phyloP scores from a whole-genome alignment of 92 coral and sea anemone genomes.

The Nematostella vectensis region DNA sequence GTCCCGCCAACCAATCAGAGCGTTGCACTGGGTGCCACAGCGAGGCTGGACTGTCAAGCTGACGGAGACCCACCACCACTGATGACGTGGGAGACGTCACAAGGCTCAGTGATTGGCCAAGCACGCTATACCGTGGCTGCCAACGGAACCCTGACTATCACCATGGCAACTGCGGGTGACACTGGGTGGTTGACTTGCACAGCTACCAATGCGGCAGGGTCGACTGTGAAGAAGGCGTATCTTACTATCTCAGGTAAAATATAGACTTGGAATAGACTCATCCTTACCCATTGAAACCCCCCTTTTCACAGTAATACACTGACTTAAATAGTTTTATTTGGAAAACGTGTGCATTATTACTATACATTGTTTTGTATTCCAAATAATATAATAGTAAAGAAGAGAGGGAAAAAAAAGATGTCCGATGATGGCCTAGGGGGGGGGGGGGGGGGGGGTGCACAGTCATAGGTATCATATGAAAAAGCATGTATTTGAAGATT shows the following conservation, averaged over 20 bases:
- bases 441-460: too few relatives aligned
- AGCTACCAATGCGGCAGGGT: constrained; percentile 60
- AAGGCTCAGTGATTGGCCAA: constrained; percentile 6
- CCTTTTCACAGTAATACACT: too few relatives aligned
- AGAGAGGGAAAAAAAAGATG: too few relatives aligned
- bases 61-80: constrained; percentile 68
- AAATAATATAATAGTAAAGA: too few relatives aligned
- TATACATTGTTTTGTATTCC: too few relatives aligned
- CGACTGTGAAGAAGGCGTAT: constrained; percentile 19
- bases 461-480: too few relatives aligned
- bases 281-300: too few relatives aligned
- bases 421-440: too few relatives aligned
- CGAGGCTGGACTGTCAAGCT: constrained; percentile 49
- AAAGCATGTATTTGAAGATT: too few relatives aligned
- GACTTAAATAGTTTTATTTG: too few relatives aligned
- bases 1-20: constrained; percentile 53
- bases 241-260: constrained; percentile 52
- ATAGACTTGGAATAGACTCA: too few relatives aligned
- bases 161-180: constrained; percentile 29
- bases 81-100: constrained; percentile 66
- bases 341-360: too few relatives aligned
- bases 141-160: constrained; percentile 39
- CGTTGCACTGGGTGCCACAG: constrained; percentile 40
- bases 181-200: constrained; percentile 52
- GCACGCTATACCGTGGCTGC: constrained; percentile 27